These are phyloP conservation scores for Probosciger aterrimus DNA, from an alignment of 2,113 vertebrate genomes.

Conservation along the genomic window DNA sequence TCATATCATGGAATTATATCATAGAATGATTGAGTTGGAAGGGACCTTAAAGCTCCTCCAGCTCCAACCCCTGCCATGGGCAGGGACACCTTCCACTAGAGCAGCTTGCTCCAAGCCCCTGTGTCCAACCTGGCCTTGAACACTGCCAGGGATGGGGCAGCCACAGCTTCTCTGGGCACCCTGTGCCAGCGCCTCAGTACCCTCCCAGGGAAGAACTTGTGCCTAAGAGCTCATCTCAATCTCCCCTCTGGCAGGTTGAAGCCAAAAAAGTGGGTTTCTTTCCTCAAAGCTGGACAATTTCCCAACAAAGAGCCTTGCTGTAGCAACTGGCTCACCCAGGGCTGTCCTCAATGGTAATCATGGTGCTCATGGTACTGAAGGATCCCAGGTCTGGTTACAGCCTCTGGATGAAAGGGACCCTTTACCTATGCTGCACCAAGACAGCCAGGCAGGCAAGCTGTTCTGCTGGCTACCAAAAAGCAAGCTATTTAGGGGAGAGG, in stretches of 20 bases:
- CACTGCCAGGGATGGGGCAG: too few relatives aligned
- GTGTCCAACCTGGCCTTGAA: not conserved
- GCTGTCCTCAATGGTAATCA: not conserved
- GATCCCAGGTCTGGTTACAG: not conserved
- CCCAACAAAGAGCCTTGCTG: not conserved
- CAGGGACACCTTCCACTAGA: not conserved
- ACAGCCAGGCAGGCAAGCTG: not conserved
- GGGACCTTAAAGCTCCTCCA: not conserved
- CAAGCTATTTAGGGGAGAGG: not conserved
- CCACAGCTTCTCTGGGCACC: too few relatives aligned
- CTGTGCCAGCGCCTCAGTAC: not conserved
- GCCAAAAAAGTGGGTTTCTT: not conserved
- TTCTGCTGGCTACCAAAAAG: not conserved
- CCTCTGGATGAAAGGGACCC: not conserved
- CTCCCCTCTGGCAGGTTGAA: not conserved
- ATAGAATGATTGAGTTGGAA: not conserved
- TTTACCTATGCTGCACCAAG: rapidly evolving
- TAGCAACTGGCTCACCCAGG: rapidly evolving
- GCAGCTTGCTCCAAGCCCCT: not conserved
- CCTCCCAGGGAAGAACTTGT: not conserved
- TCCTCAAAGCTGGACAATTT: not conserved
- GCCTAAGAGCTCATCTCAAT: not conserved
- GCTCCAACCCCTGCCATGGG: not conserved
- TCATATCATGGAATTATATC: not conserved
- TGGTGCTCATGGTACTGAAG: not conserved